phyloP scores from a whole-genome alignment of 2,888 invertebrate genomes.

The Eilema depressum region DNA sequence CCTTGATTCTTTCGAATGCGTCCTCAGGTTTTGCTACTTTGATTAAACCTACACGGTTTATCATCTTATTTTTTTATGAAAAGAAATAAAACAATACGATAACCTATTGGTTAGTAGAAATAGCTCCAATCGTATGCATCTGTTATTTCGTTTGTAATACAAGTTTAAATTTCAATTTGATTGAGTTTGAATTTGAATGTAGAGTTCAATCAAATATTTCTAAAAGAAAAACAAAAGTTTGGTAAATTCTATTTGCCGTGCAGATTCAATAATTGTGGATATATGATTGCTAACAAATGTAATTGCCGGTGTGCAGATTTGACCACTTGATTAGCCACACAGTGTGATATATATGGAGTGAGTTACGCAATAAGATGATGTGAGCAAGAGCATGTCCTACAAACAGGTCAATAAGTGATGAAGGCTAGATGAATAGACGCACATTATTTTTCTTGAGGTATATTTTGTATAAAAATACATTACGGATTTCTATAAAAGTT shows the following conservation, averaged over 20 bases:
- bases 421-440: not conserved
- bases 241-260: not conserved
- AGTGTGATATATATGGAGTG: not conserved
- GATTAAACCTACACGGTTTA: not conserved
- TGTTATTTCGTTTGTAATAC: too few species aligned
- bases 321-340: not conserved
- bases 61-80: too few species aligned
- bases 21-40: not conserved
- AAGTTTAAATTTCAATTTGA: too few species aligned
- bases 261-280: not conserved
- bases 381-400: slow-evolving; percentile 1
- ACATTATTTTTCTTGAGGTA: not conserved
- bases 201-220: too few species aligned
- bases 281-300: not conserved
- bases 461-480: not conserved
- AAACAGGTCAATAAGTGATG: slow-evolving; percentile 1
- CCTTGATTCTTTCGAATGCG: not conserved
- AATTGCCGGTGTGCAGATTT: not conserved
- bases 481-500: not conserved
- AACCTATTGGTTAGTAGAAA: too few species aligned
- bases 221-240: not conserved
- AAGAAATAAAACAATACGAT: too few species aligned
- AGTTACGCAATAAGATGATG: slow-evolving; percentile 4
- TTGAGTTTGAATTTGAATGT: too few species aligned
- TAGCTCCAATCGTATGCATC: too few species aligned